A percentile compares a stretch with the other conserved stretches of the same genome.
These are phyloP conservation scores for Pristionchus mayeri DNA, from an alignment of 2,888 invertebrate genomes.

Conservation along the genomic window DNA sequence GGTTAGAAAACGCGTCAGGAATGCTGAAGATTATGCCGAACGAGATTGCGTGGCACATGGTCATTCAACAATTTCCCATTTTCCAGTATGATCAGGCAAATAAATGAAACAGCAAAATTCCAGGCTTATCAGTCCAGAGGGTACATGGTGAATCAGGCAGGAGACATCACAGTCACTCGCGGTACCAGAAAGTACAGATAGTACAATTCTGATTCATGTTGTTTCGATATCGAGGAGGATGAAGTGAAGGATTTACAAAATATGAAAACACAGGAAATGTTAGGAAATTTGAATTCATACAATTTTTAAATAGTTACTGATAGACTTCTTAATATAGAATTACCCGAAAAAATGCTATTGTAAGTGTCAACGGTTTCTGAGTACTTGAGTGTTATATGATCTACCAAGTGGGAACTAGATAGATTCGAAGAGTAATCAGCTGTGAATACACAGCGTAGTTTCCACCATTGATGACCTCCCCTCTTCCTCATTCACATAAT, in stretches of 20 bases:
- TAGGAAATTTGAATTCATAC: no score
- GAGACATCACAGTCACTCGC: background rate
- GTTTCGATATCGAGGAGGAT: no score
- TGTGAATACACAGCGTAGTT: background rate
- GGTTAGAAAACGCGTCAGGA: background rate
- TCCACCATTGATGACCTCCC: background rate
- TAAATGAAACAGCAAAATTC: no score
- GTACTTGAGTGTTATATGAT: no score
- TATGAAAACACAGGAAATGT: background rate
- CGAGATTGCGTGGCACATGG: background rate
- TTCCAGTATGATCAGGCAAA: background rate
- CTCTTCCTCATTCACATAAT: background rate
- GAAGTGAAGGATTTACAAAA: no score
- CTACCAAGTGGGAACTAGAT: background rate
- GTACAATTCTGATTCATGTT: no score
- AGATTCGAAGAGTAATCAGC: background rate
- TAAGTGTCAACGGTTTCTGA: no score
- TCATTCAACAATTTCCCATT: background rate
- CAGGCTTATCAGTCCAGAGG: background rate
- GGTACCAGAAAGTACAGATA: background rate
- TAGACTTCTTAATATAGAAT: no score
- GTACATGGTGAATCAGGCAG: background rate
- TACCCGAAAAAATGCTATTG: no score
- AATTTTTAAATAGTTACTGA: no score
- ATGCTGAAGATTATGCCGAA: slow-evolving; percentile 7